phyloP scores from a whole-genome alignment of 2,113 vertebrate species.

The Psammodynastes pulverulentus region DNA sequence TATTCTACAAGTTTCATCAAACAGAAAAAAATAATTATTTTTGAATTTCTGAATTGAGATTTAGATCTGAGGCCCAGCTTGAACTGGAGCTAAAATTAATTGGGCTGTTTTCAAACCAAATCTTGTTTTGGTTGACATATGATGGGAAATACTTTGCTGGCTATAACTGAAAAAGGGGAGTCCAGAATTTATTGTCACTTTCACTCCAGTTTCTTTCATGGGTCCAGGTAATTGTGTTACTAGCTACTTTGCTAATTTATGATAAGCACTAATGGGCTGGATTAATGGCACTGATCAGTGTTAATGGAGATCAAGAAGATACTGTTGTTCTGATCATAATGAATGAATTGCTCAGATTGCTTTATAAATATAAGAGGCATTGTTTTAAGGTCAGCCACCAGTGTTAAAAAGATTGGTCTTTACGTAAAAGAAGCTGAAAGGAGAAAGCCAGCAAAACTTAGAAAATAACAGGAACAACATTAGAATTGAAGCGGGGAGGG shows the following conservation, averaged over 20 bases:
- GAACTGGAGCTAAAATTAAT: not conserved
- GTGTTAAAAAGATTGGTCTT: not conserved
- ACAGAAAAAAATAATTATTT: not conserved
- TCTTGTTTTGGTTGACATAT: not conserved
- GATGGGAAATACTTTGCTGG: not conserved
- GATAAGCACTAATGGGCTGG: not conserved
- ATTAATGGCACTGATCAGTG: not conserved
- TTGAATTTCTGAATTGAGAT: not conserved
- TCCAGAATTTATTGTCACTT: not conserved
- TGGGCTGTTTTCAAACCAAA: not conserved
- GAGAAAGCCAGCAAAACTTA: not conserved
- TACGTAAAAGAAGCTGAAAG: not conserved
- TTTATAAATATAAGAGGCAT: not conserved
- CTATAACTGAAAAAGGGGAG: not conserved
- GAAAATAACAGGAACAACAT: not conserved
- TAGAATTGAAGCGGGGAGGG: not conserved
- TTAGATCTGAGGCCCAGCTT: not conserved
- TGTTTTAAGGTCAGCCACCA: not conserved
- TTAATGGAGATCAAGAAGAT: not conserved
- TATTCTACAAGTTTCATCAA: not conserved
- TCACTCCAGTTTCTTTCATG: not conserved
- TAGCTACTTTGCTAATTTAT: not conserved
- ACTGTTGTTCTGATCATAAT: not conserved
- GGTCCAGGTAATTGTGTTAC: not conserved
- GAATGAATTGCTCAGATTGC: not conserved